Base-by-base conservation (phyloP, 2,113 vertebrate genomes). In the Psettodes erumei region DNA sequence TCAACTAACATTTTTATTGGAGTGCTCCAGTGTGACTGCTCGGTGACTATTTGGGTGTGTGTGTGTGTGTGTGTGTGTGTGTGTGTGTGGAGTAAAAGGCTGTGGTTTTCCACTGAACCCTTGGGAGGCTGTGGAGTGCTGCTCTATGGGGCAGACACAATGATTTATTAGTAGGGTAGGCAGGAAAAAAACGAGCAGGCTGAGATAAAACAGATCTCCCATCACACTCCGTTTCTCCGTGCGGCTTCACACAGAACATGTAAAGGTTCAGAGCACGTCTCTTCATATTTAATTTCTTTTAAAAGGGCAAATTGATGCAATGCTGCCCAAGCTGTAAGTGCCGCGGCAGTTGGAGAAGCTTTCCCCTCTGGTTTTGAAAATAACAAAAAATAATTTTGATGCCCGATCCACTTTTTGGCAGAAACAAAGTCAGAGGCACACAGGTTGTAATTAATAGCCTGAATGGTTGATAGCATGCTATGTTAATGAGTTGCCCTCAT, bases 101-200 rank as follows among this genome's bases (percentile, higher is more conserved):
- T 79, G 78, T 88, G 85, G 88, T 90, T 89, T 88, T 86, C 79
- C 81, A 79, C 77, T 73, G 84, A 90, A 80, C 89, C 79, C 82
- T 55, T 81, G 84, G 87, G 87, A 86, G 60, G 70, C 72, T 84
- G 78, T 63, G 64, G 48, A 89, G 88, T 77, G 73, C 58, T 58
- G 66, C 76, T 90, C 73, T 77, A 78, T 65, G 83, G 82, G 73
- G 76, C 71, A 83, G 83, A 82, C 76, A 61, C 81, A 71, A 38
- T 87, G 73, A 88, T 90, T 90, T 86, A 90, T 87, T 82, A 75
- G 80, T 77, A 71, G 76, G 68, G 74, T 65, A 68, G 73, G 71
- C 45, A 81, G 71, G 75, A 70, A 78, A 78, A 78, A 78, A 88
- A 86, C 74, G 47, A 79, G 72, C 69, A 55, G 63, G 48, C 75